Evolutionary conservation across 2,113 vertebrate species (phyloP).

Genomic region (Etheostoma spectabile): DNA sequence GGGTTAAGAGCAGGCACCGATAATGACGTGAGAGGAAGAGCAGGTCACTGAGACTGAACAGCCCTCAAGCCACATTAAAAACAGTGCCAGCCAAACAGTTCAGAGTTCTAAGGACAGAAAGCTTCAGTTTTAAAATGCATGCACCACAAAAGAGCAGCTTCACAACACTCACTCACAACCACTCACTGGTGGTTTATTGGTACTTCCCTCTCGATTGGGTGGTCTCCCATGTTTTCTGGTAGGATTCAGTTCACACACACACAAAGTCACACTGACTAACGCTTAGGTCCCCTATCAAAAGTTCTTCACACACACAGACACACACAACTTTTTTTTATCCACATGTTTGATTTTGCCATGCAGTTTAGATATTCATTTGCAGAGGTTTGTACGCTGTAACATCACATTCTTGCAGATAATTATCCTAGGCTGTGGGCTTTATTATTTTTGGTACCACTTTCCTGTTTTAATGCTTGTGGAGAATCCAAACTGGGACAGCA

Average conservation of each 20-base stretch:
- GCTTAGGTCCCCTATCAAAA: slow-evolving; percentile 21
- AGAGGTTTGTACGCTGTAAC: slow-evolving; percentile 17
- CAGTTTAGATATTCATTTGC: slow-evolving; percentile 14
- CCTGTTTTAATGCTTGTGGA: slow-evolving; percentile 44
- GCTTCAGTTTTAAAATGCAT: slow-evolving; percentile 45
- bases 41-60: slow-evolving; percentile 36
- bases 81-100: slow-evolving; percentile 26
- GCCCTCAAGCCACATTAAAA: slow-evolving; percentile 59
- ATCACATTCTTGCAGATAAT: slow-evolving; percentile 35
- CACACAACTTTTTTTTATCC: slow-evolving; percentile 15
- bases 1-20: slow-evolving; percentile 14
- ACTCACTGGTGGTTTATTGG: slow-evolving; percentile 51
- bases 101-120: slow-evolving; percentile 57
- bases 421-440: slow-evolving; percentile 40
- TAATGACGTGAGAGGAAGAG: slow-evolving; percentile 38
- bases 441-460: slow-evolving; percentile 46
- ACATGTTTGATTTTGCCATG: slow-evolving; percentile 6
- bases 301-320: neutral
- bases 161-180: slow-evolving; percentile 27
- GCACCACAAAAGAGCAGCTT: slow-evolving; percentile 60
- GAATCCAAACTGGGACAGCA: slow-evolving; percentile 33
- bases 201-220: slow-evolving; percentile 66
- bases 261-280: neutral
- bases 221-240: slow-evolving; percentile 53
- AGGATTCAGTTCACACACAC: slow-evolving; percentile 36